These are phyloP conservation scores for Siniperca knerii DNA, from an alignment of 2,113 vertebrate genomes.

Conservation along the genomic window DNA sequence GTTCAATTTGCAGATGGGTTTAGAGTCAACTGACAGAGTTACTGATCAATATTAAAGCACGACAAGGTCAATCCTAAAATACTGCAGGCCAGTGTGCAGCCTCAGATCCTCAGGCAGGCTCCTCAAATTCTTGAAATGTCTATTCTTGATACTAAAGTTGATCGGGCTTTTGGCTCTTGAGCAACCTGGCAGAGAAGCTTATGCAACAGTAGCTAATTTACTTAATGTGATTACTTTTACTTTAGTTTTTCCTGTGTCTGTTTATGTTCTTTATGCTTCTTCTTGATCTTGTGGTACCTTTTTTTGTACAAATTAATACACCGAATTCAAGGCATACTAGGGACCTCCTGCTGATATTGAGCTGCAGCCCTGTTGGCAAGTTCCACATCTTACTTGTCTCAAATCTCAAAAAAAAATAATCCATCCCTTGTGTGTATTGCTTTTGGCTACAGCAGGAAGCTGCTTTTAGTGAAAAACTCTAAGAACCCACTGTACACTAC, in stretches of 20 bases:
- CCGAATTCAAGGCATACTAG: not conserved
- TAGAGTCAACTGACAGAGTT: not conserved
- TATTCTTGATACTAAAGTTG: conserved; percentile 1
- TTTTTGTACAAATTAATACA: not conserved
- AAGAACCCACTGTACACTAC: not conserved
- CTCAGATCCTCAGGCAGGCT: not conserved
- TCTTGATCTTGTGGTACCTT: not conserved
- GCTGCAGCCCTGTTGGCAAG: not conserved
- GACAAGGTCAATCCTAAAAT: not conserved
- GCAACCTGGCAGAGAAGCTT: not conserved
- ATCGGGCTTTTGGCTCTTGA: not conserved
- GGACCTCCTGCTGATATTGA: not conserved
- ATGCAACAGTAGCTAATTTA: not conserved
- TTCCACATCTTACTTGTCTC: not conserved
- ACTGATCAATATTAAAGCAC: not conserved
- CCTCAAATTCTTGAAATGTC: not conserved
- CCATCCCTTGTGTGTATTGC: not conserved
- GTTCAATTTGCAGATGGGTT: not conserved
- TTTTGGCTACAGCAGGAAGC: no score
- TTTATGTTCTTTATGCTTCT: not conserved
- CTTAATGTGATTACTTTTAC: not conserved
- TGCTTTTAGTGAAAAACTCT: not conserved
- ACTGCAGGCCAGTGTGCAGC: not conserved
- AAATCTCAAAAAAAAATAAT: not conserved
- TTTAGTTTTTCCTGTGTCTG: not conserved